Base-by-base conservation (phyloP, 2,113 vertebrate species). In the Pygoscelis adeliae region DNA sequence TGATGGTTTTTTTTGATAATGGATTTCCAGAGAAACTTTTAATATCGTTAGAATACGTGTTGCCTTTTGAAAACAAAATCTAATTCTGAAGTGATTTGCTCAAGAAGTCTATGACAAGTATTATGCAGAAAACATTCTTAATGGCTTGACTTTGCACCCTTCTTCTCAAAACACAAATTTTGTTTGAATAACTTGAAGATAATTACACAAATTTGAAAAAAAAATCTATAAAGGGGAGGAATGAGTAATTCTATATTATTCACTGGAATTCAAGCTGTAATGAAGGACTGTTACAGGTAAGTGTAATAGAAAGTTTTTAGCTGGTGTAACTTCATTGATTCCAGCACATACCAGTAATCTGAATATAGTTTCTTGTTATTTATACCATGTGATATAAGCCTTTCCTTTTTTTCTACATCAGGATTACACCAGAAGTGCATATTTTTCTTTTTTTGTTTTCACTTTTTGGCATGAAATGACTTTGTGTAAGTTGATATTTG, bases 1-100 rank as follows among this genome's bases (percentile, higher is more conserved):
- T 5, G 0, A 38, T 29, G 10, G 3, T 0, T 0, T 6, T 29
- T 42, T n/a, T 89, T 53, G 2, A n/a, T 20, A 69, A 49, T 6
- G 30, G 8, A 46, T 77, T 79, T 73, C 38, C 20, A 70, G 5
- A 66, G 6, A 70, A 76, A 25, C 0, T 27, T 83, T n/a, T 44
- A 44, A 44, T 44, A 46, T 3, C 16, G 1, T 47, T 83, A 30
- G 19, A 79, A 9, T 65, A 55, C 32, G 6, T 63, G 22, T 18
- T 36, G 15, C 13, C 4, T 80, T 87, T 61, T 65, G 21, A 56
- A 73, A 89, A 6, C 1, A 93, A 87, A 74, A 18, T 17, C 25
- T 56, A 44, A 34, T 49, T 79, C 52, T 58, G 29, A 78, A 83
- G 11, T 42, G 32, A 38, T 81, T 78, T 69, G 5, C 11, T 5